Conservation (phyloP, 2,797 vertebrate species). For the Sitta carolinensis region DNA sequence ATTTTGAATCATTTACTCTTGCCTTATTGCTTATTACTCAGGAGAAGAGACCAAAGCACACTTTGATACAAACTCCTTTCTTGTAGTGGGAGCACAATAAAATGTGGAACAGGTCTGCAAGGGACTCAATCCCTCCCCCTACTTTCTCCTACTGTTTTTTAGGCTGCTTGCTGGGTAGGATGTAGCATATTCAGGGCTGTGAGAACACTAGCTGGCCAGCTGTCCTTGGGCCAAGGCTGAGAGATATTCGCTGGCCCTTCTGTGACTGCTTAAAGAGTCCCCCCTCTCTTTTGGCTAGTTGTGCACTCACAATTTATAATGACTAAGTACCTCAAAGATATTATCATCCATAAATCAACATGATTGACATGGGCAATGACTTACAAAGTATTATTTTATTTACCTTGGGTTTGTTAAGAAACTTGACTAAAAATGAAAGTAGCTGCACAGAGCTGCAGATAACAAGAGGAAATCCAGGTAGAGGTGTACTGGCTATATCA, state of each 20-base stretch:
- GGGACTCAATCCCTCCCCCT: not conserved
- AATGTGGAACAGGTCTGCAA: not conserved
- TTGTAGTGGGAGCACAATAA: not conserved
- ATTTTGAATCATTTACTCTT: not conserved
- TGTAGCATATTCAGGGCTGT: not conserved
- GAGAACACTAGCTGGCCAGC: not conserved
- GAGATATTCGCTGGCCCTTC: not conserved
- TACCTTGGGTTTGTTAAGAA: not conserved
- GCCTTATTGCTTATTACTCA: not conserved
- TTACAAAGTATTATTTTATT: not conserved
- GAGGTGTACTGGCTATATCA: not conserved
- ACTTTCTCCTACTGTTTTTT: not conserved
- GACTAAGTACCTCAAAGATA: not conserved
- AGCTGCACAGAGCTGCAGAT: not conserved
- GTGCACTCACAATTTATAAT: not conserved
- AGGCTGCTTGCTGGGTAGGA: not conserved
- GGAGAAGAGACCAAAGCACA: not conserved
- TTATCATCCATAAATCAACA: not conserved
- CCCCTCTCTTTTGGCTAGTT: not conserved
- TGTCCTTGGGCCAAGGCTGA: not conserved
- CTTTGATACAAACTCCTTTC: not conserved
- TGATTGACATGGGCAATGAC: not conserved
- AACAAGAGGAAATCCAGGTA: not conserved
- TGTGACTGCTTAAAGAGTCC: not conserved
- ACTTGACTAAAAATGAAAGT: not conserved